Conservation (phyloP, 1,140 invertebrate genomes). For the Adoxophyes honmai region DNA sequence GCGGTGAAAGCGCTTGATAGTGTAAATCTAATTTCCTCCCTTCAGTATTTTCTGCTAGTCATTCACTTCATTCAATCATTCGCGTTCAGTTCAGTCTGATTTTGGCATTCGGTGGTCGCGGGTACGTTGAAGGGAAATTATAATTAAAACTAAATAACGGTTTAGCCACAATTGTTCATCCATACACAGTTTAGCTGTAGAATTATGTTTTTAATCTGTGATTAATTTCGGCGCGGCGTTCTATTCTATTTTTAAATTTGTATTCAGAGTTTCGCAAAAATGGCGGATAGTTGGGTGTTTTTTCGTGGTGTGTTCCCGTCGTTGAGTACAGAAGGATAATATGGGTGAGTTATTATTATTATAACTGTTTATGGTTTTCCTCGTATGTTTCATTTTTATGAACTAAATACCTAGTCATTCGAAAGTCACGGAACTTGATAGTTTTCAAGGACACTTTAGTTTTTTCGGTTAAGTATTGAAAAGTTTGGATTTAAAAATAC, state of each 20-base stretch:
- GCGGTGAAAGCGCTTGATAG: conserved; percentile 14
- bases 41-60: conserved; percentile 63
- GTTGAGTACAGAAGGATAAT: neutral
- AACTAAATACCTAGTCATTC: no score
- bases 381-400: neutral
- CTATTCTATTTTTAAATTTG: conserved; percentile 10
- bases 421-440: no score
- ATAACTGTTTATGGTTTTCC: neutral
- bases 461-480: neutral
- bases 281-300: conserved; percentile 14
- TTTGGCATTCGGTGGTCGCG: conserved; percentile 16
- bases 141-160: neutral
- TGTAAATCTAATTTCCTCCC: conserved; percentile 38
- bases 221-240: conserved; percentile 1
- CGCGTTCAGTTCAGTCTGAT: conserved; percentile 28
- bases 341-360: neutral
- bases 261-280: conserved; percentile 6
- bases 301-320: conserved; percentile 11
- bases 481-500: neutral
- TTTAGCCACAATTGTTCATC: neutral
- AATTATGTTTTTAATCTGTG: neutral
- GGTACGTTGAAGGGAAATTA: neutral
- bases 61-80: conserved; percentile 56
- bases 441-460: no score
- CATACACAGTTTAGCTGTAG: neutral